These are phyloP conservation scores for Rhynchonycteris naso DNA, from an alignment of 2,797 vertebrate species.

Conservation along the genomic window DNA sequence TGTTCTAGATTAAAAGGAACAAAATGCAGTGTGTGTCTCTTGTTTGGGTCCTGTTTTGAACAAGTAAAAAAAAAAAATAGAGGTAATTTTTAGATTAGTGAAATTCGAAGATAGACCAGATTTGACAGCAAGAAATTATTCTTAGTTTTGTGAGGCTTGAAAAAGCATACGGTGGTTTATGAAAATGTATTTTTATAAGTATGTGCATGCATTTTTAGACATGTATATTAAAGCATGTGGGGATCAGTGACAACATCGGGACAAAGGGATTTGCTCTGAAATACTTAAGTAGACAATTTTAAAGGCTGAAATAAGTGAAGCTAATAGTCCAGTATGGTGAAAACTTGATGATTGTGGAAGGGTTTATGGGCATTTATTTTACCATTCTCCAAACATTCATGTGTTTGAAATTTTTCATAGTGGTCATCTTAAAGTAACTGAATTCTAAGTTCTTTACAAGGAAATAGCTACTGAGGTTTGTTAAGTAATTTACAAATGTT, in stretches of 20 bases:
- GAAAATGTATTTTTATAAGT: neutral
- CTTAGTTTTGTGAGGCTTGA: slow-evolving; percentile 17
- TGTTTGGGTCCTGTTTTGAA: slow-evolving; percentile 44
- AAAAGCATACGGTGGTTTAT: neutral
- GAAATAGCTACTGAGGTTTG: neutral
- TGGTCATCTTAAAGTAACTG: slow-evolving; percentile 21
- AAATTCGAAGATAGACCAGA: neutral
- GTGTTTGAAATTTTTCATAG: neutral
- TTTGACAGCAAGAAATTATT: neutral
- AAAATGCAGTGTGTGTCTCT: neutral
- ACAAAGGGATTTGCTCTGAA: neutral
- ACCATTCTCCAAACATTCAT: neutral
- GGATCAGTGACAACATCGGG: neutral
- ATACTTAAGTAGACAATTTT: neutral
- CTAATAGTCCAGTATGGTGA: neutral
- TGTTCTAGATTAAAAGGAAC: neutral
- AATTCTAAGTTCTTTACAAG: neutral
- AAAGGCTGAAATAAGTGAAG: neutral
- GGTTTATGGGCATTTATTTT: slow-evolving; percentile 1
- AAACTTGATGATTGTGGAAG: neutral
- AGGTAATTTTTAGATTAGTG: slow-evolving; percentile 13
- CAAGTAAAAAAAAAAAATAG: neutral
- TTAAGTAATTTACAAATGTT: neutral
- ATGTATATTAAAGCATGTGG: neutral
- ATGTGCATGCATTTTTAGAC: neutral